Evolutionary conservation across 2,797 vertebrate genomes (phyloP), one percentile per base, ranked within the genome.

Genomic region (Acrossocheilus fasciatus): DNA sequence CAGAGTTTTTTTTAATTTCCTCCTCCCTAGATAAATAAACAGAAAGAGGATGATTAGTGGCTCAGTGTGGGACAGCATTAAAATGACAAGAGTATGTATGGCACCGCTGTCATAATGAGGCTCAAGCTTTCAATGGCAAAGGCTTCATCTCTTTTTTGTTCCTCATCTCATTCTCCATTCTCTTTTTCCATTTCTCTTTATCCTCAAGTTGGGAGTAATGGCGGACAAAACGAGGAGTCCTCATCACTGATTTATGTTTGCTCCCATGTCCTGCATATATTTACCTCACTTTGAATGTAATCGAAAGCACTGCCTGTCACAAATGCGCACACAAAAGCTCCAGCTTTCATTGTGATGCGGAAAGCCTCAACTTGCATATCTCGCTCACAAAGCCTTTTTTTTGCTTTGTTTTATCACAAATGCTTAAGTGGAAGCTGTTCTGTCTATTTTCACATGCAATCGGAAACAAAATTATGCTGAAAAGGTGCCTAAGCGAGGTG

Each of bases 171-270:
- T 66, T 81, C 78, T 76, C 14, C 52, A 70, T 86, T 77, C 79
- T 75, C 50, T 80, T 80, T 74, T 74, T 59, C n/a, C 15, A 39
- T 23, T 77, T 78, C 73, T 81, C 74, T 82, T 34, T 80, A 74
- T 83, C 45, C 15, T 83, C 66, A 74, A 78, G 59, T 64, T 73
- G 30, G 82, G 52, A 79, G 47, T 72, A 80, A 82, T 47, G 30
- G 76, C 39, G n/a, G 66, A 86, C 84, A 86, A 89, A 88, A 82
- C 36, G 7, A 69, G 81, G 81, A 82, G 78, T 78, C 82, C 84
- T 90, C 84, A 90, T 87, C 54, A 83, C 64, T 89, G 87, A 91
- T 90, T 91, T 87, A 90, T 85, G 26, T 26, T 26, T 26, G 26
- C 26, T 26, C 26, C 26, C 26, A 26, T 26, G 57, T 68, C 45